Conservation (phyloP, 2,113 vertebrate species). For the Heliornis fulica region DNA sequence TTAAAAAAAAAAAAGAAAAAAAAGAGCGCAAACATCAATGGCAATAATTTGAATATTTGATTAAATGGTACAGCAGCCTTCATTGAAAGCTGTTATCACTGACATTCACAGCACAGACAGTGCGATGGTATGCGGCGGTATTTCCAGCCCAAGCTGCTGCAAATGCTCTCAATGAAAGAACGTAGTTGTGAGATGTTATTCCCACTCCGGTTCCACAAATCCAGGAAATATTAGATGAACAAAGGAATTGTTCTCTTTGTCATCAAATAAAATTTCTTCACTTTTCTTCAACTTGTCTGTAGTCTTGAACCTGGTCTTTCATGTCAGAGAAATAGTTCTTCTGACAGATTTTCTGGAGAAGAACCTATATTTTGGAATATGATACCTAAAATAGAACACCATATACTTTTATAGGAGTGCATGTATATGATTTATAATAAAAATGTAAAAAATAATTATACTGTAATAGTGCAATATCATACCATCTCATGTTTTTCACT, state of each 20-base stretch:
- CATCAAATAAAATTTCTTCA: background rate
- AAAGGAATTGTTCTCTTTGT: background rate
- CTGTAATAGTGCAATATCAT: background rate
- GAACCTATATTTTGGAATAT: background rate
- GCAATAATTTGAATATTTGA: background rate
- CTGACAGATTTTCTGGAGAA: background rate
- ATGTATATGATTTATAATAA: background rate
- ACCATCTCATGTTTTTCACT: background rate
- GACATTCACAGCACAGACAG: background rate
- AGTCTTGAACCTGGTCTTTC: background rate
- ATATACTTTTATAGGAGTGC: background rate
- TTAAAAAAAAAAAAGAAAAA: background rate
- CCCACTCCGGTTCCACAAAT: background rate
- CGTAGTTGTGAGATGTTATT: background rate
- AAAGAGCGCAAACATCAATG: background rate
- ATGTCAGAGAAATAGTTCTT: background rate
- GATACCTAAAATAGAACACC: background rate
- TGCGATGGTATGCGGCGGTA: background rate
- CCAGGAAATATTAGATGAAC: background rate
- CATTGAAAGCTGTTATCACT: background rate
- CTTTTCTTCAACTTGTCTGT: background rate
- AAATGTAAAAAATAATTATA: background rate
- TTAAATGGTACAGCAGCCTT: background rate
- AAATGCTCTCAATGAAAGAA: background rate
- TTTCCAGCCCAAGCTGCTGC: background rate